A percentile compares a stretch with the other conserved stretches of the same genome.
These are phyloP conservation scores for Antheraea yamamai DNA, from an alignment of 2,888 invertebrate species.

Conservation along the genomic window DNA sequence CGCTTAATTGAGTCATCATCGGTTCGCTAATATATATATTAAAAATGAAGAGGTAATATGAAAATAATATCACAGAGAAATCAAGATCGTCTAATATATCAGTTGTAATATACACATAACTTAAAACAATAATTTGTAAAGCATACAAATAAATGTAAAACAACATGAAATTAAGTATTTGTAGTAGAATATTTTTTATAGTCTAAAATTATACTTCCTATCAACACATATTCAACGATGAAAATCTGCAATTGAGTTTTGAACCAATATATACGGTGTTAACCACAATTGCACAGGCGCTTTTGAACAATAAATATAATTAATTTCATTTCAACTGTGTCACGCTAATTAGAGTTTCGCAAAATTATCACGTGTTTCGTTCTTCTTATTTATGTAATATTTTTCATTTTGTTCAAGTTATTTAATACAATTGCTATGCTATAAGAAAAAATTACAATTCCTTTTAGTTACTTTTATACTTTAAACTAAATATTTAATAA, in stretches of 20 bases:
- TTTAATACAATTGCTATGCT: no score
- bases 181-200: neutral
- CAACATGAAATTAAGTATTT: neutral
- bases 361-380: neutral
- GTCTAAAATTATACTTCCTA: neutral
- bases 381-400: neutral
- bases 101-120: no score
- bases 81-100: no score
- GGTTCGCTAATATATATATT: no score
- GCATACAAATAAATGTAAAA: neutral
- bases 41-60: no score
- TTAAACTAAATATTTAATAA: neutral
- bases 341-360: neutral
- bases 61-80: no score
- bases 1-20: no score
- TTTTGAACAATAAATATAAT: conserved; percentile 15
- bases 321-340: neutral
- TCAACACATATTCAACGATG: neutral
- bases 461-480: neutral
- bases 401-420: neutral
- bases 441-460: no score
- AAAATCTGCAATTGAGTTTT: neutral
- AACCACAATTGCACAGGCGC: neutral
- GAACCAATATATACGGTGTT: neutral
- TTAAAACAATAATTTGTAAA: neutral